phyloP scores from a whole-genome alignment of 1,140 invertebrate species.

The Brachionus rotundiformis region DNA sequence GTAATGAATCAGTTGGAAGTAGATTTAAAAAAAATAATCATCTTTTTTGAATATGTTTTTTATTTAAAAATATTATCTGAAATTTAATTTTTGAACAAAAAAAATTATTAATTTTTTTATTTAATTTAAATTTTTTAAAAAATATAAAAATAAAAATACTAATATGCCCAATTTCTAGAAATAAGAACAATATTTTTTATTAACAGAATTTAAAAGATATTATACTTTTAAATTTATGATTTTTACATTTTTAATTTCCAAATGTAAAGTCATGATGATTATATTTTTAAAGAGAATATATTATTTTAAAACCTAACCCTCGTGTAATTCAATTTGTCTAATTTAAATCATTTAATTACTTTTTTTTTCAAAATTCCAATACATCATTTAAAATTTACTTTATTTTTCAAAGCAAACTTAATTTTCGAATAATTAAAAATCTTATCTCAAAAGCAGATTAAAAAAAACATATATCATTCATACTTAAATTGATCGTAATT shows the following conservation, averaged over 20 bases:
- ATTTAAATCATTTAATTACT: neutral
- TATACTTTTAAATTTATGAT: too few species aligned
- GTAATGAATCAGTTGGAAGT: too few species aligned
- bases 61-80: too few species aligned
- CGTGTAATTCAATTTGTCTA: neutral
- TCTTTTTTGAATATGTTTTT: too few species aligned
- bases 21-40: too few species aligned
- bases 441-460: neutral
- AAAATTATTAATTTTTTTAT: too few species aligned
- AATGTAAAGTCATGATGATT: neutral
- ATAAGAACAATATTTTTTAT: too few species aligned
- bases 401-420: neutral
- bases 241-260: neutral
- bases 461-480: neutral
- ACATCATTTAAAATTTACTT: neutral
- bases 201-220: too few species aligned
- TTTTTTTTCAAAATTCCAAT: neutral
- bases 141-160: too few species aligned
- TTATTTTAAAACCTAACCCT: neutral
- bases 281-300: neutral
- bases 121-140: too few species aligned
- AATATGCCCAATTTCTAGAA: too few species aligned
- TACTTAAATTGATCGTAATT: neutral
- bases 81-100: too few species aligned
- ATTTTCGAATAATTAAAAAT: slow-evolving; percentile 4